Conservation (phyloP, 1,140 invertebrate species). For the Bombus turneri region DNA sequence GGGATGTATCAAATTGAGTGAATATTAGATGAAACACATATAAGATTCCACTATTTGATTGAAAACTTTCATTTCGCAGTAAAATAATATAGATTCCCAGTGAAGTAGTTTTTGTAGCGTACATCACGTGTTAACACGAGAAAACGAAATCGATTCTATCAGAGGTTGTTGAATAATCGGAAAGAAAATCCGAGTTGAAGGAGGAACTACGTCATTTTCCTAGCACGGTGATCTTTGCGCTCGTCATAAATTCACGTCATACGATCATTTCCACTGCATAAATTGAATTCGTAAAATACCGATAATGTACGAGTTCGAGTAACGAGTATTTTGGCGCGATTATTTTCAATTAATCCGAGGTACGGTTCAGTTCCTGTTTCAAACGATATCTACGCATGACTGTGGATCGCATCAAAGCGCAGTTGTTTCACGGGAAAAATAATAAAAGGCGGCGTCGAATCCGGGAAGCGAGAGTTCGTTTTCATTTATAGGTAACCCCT, state of each 20-base stretch:
- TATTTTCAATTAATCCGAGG: not conserved
- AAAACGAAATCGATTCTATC: not conserved
- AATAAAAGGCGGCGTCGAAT: constrained; percentile 46
- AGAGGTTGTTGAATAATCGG: not conserved
- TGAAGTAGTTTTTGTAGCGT: not conserved
- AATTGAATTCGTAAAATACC: not conserved
- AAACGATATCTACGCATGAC: not conserved
- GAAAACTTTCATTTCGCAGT: not conserved
- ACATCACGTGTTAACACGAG: not conserved
- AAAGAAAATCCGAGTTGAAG: not conserved
- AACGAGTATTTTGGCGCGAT: not conserved
- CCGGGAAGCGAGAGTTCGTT: not conserved
- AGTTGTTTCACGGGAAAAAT: constrained; percentile 15
- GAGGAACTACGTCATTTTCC: not conserved
- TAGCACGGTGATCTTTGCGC: not conserved
- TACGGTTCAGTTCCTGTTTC: no score
- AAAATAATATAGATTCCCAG: not conserved
- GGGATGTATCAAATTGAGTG: no score
- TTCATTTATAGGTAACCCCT: constrained; percentile 41
- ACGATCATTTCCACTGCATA: not conserved
- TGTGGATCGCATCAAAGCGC: not conserved
- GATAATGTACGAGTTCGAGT: not conserved
- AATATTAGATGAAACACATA: not conserved
- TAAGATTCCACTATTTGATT: not conserved
- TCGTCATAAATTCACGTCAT: not conserved